These are phyloP conservation scores for Gadus macrocephalus DNA, from an alignment of 2,113 vertebrate species.

Conservation along the genomic window DNA sequence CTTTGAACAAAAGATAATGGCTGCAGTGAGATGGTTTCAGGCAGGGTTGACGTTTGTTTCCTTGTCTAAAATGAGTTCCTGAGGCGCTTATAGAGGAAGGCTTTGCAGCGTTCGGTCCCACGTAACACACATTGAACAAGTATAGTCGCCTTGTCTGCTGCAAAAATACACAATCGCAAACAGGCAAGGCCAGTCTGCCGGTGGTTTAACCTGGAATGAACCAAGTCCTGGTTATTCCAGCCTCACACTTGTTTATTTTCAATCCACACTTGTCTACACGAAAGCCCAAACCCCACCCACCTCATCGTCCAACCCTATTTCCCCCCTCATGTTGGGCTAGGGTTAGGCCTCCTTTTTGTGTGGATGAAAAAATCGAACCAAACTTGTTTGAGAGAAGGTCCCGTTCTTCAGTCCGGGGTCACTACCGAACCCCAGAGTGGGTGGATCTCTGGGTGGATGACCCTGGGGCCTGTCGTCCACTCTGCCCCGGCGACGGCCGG, in stretches of 20 bases:
- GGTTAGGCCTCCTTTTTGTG: constrained; percentile 17
- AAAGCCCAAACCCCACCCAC: constrained; percentile 48
- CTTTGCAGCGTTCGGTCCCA: no score
- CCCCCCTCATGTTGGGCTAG: not conserved
- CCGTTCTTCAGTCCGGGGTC: constrained; percentile 24
- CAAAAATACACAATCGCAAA: not conserved
- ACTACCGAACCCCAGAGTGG: constrained; percentile 25
- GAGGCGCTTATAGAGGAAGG: no score
- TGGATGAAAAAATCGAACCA: constrained; percentile 24
- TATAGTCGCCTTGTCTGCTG: not conserved
- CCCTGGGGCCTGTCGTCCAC: constrained; percentile 56
- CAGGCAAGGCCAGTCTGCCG: not conserved
- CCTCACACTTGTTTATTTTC: constrained; percentile 28
- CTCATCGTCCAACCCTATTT: constrained; percentile 51
- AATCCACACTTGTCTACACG: constrained; percentile 33
- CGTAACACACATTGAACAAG: not conserved
- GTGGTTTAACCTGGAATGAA: constrained; percentile 43
- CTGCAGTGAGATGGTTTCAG: no score
- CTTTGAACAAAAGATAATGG: no score
- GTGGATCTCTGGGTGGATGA: constrained; percentile 57
- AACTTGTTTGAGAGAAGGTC: constrained; percentile 41
- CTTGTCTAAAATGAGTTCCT: no score
- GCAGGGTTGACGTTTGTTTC: no score
- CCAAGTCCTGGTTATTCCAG: constrained; percentile 48
- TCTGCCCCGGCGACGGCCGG: constrained; percentile 26